A percentile compares a stretch with the other conserved stretches of the same genome.
These are phyloP conservation scores for Rotaria sp. DNA, from an alignment of 2,888 invertebrate genomes.

Conservation along the genomic window DNA sequence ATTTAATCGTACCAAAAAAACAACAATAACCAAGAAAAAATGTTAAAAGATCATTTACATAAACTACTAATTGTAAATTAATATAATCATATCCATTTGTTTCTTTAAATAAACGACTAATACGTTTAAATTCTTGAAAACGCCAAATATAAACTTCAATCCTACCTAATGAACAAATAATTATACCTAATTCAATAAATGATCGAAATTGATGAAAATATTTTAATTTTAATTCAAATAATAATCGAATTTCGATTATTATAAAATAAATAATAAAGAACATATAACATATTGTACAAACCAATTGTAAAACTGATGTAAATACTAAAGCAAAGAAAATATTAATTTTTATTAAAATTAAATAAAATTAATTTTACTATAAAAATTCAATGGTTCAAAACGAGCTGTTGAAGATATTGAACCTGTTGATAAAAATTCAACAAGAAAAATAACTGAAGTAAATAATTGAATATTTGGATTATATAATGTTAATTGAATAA, in stretches of 20 bases:
- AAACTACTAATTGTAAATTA: conserved; percentile 55
- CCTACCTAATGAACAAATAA: conserved; percentile 51
- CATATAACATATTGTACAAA: conserved; percentile 53
- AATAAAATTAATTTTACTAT: too few species aligned
- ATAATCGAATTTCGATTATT: conserved; percentile 48
- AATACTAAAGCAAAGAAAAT: too few species aligned
- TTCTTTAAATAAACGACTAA: conserved; percentile 49
- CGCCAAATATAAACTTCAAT: conserved; percentile 55
- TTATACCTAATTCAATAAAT: conserved; percentile 52
- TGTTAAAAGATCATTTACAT: conserved; percentile 57
- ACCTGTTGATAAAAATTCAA: conserved; percentile 51
- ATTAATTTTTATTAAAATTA: too few species aligned
- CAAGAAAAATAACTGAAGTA: conserved; percentile 49
- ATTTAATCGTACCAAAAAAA: conserved; percentile 58
- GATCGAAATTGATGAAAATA: conserved; percentile 57
- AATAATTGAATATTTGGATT: conserved; percentile 55
- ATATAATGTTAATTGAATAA: conserved; percentile 59
- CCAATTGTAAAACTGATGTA: background rate
- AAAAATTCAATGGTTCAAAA: conserved; percentile 50
- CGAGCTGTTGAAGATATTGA: conserved; percentile 47
- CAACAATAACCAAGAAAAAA: conserved; percentile 56
- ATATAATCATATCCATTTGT: conserved; percentile 52
- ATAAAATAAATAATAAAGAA: conserved; percentile 56
- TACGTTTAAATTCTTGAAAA: conserved; percentile 49
- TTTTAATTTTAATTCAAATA: conserved; percentile 48